Evolutionary conservation across 2,888 invertebrate genomes (phyloP).

Genomic region (Halocaridina rubra): DNA sequence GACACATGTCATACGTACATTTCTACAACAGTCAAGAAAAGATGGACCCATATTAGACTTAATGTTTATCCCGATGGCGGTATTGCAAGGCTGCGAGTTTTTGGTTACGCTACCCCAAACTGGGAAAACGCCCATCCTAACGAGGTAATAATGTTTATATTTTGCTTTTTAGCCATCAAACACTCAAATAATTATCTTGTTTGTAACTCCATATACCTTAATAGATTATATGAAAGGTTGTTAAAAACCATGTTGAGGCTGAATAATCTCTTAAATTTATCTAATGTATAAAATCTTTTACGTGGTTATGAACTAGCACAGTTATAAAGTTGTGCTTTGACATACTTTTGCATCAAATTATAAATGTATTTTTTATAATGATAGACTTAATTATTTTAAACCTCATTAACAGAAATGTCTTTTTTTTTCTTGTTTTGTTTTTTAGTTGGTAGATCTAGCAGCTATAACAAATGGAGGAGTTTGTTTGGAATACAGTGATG

Average conservation of each 20-base stretch:
- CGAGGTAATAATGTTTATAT: neutral
- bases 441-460: constrained; percentile 71
- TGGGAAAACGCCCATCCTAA: constrained; percentile 60
- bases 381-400: no score
- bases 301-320: no score
- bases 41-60: constrained; percentile 74
- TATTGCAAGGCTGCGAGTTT: constrained; percentile 74
- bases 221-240: no score
- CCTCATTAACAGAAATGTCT: no score
- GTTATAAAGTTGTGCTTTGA: neutral
- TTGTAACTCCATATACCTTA: no score
- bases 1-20: constrained; percentile 75
- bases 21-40: constrained; percentile 68
- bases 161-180: neutral
- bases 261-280: no score
- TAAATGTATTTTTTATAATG: no score
- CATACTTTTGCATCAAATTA: no score
- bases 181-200: neutral
- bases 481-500: constrained; percentile 74
- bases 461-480: constrained; percentile 73
- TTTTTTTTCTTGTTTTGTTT: no score
- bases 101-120: constrained; percentile 71
- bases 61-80: constrained; percentile 78
- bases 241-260: no score
- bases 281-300: no score